Evolutionary conservation across 2,888 invertebrate species (phyloP), one percentile per base, ranked within the genome.

Genomic region (Aleiodes leptofemur): DNA sequence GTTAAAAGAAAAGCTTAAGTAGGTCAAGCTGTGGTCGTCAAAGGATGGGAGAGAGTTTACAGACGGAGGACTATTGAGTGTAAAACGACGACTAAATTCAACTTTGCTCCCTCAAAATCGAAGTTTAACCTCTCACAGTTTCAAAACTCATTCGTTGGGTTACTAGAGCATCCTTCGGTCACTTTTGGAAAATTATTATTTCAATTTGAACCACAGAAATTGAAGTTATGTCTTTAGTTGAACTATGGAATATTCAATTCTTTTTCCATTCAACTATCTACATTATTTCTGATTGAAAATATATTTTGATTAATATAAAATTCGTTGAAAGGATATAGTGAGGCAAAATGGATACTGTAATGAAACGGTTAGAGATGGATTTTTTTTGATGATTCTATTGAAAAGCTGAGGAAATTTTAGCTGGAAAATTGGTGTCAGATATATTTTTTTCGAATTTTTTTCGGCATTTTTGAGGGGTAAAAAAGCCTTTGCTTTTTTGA

Each of bases 101-200:
- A 61, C 61, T 61, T 61, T 61, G 61, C 38, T 38, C 43, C 38
- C 61, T 61, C 61, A 61, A 61, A 61, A 61, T 61, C 61, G 61
- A 61, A 61, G 61, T 61, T 61, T 61, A 61, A 61, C 61, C 61
- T 61, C 61, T 61, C 61, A 61, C 61, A 61, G 61, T 61, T 61
- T 61, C 16, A 16, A 61, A 61, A 61, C 61, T 61, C 61, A 38
- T 61, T 43, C 61, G 61, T 43, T 61, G 38, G 61, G 38, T n/a
- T 61, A 61, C 61, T 61, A 43, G 43, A 61, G 61, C 61, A 61
- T 38, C 61, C 61, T 43, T 43, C 31, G 61, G 61, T 61, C 43
- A 61, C 61, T 61, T 61, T 61, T n/a, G 38, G 38, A 61, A 23
- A 61, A 61, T 61, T 61, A 61, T 61, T 61, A 61, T 61, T 61